A percentile compares a stretch with the other conserved stretches of the same genome.
Evolutionary conservation across 1,140 invertebrate genomes (phyloP).

Genomic region (Lepidurus couesii): DNA sequence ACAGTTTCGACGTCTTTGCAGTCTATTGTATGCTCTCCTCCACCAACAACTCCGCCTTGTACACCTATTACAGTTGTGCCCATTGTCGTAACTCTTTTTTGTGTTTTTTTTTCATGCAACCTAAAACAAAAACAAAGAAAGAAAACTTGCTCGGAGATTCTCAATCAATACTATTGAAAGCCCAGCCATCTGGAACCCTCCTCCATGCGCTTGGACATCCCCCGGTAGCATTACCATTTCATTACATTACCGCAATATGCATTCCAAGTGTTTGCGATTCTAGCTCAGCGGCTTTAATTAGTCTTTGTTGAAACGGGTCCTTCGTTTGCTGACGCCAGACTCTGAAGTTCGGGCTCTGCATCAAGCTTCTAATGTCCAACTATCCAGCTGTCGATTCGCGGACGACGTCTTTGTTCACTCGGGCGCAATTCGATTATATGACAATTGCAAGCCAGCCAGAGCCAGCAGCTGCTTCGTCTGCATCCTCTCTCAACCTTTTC

Average conservation of each 20-base stretch:
- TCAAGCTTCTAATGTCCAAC: neutral
- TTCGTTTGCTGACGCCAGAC: neutral
- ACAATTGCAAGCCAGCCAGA: neutral
- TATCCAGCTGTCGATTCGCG: neutral
- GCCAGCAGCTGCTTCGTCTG: neutral
- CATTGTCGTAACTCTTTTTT: neutral
- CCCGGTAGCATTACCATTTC: neutral
- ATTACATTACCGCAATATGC: neutral
- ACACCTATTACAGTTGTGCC: neutral
- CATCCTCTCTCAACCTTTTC: neutral
- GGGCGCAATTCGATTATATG: neutral
- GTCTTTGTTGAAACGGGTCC: too few species aligned
- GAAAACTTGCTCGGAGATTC: neutral
- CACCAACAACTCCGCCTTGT: neutral
- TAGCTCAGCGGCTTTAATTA: neutral
- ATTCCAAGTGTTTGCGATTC: neutral
- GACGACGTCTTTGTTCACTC: neutral
- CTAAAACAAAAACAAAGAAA: too few species aligned
- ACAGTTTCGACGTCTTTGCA: neutral
- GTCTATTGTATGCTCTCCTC: neutral
- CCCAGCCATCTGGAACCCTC: neutral
- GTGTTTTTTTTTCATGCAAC: neutral
- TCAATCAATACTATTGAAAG: constrained; percentile 7
- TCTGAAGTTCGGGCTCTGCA: neutral
- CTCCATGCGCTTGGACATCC: neutral